These are phyloP conservation scores for Apis dorsata DNA, from an alignment of 1,140 invertebrate species.

Conservation along the genomic window DNA sequence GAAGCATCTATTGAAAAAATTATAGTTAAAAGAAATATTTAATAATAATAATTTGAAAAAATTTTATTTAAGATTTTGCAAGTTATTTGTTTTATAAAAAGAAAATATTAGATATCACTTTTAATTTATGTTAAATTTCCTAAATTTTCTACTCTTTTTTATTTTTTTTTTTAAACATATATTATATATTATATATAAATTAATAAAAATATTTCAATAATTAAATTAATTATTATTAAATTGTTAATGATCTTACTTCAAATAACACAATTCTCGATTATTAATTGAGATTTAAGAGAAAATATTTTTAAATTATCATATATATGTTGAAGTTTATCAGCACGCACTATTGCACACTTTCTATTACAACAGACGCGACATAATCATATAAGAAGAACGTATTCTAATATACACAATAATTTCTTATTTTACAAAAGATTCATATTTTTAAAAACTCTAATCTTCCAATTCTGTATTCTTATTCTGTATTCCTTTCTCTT, in stretches of 20 bases:
- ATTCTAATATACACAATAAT: conserved; percentile 16
- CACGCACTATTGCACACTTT: conserved; percentile 31
- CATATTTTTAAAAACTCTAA: neutral
- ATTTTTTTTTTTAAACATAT: neutral
- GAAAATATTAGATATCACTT: neutral
- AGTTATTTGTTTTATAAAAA: neutral
- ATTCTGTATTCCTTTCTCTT: too few species aligned
- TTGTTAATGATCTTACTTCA: too few species aligned
- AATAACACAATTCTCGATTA: neutral
- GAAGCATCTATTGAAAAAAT: neutral
- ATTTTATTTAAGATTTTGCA: too few species aligned
- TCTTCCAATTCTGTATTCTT: neutral
- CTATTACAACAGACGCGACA: conserved; percentile 26
- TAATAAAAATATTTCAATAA: too few species aligned
- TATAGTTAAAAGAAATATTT: neutral
- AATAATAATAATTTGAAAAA: neutral
- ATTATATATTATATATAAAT: too few species aligned
- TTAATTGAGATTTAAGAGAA: conserved; percentile 3
- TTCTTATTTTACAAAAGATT: neutral
- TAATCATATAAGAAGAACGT: conserved; percentile 20
- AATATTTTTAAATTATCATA: neutral
- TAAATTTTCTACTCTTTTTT: too few species aligned
- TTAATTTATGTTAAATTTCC: neutral
- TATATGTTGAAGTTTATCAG: conserved; percentile 7
- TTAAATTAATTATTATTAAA: too few species aligned